Evolutionary conservation across 2,888 invertebrate genomes (phyloP).

Genomic region (Lissocephala sabroskyi): DNA sequence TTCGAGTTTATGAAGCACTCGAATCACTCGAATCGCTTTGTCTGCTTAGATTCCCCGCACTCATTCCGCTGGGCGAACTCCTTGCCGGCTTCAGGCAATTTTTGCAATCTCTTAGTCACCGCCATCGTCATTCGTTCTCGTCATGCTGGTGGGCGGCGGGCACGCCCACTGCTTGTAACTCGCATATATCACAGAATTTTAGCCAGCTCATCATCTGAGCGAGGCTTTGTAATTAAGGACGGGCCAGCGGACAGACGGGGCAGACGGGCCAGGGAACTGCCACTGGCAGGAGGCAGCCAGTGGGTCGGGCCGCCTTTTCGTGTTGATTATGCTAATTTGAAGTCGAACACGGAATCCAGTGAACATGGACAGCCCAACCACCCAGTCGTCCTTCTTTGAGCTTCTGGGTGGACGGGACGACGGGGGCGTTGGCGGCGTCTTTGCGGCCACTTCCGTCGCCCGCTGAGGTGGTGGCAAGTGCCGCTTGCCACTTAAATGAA

Average conservation of each 20-base stretch:
- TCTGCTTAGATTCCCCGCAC: too few species aligned
- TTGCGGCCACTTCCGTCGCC: constrained; percentile 30
- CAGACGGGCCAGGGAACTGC: background rate
- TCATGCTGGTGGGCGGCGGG: background rate
- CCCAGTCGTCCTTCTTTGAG: constrained; percentile 11
- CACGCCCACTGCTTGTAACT: constrained; percentile 24
- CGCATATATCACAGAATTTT: constrained; percentile 16
- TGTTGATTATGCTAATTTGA: constrained; percentile 56
- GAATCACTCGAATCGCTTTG: constrained; percentile 16
- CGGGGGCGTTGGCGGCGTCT: constrained; percentile 16
- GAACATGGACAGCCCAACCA: constrained; percentile 33
- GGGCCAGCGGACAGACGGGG: constrained; percentile 28
- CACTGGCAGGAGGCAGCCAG: too few species aligned
- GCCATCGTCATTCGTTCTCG: background rate
- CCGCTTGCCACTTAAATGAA: constrained; percentile 50
- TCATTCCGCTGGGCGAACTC: too few species aligned
- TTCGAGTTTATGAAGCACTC: constrained; percentile 16
- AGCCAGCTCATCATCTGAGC: constrained; percentile 56
- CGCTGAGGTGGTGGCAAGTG: constrained; percentile 30
- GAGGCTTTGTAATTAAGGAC: constrained; percentile 57
- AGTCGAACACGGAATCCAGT: constrained; percentile 50
- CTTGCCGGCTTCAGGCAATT: constrained; percentile 47
- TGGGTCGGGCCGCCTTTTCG: constrained; percentile 42
- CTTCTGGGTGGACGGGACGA: constrained; percentile 17
- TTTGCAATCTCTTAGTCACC: constrained; percentile 54